Percentiles rank a stretch among this genome's conserved stretches.
phyloP scores from a whole-genome alignment of 2,113 vertebrate species.

The Neopipo cinnamomea region DNA sequence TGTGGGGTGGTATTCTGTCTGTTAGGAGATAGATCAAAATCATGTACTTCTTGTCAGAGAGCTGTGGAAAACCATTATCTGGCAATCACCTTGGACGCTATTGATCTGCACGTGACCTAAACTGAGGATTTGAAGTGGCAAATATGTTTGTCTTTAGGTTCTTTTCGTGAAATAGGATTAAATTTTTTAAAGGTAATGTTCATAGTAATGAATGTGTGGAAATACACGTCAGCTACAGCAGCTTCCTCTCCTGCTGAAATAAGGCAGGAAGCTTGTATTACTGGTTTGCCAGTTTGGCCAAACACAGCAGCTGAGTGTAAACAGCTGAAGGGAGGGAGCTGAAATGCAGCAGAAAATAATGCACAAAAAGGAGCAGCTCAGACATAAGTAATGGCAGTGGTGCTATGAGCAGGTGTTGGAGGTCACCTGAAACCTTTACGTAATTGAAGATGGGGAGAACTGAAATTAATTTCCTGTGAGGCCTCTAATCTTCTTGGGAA shows the following conservation, averaged over 20 bases:
- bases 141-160: background rate
- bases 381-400: background rate
- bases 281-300: background rate
- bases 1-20: background rate
- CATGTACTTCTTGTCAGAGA: background rate
- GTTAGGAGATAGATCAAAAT: background rate
- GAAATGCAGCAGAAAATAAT: background rate
- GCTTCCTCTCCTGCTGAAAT: conserved; percentile 13
- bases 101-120: background rate
- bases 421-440: background rate
- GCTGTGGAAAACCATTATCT: background rate
- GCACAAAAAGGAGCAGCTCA: background rate
- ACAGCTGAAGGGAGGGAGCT: background rate
- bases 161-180: background rate
- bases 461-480: conserved; percentile 36
- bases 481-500: background rate
- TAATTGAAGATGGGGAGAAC: background rate
- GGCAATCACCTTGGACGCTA: background rate
- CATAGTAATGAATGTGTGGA: conserved; percentile 29
- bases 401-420: background rate
- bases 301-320: background rate
- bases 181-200: background rate
- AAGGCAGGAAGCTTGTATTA: conserved; percentile 20
- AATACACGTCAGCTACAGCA: conserved; percentile 6
- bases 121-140: background rate